Conservation (phyloP, 2,888 invertebrate species). For the Leuctra nigra region DNA sequence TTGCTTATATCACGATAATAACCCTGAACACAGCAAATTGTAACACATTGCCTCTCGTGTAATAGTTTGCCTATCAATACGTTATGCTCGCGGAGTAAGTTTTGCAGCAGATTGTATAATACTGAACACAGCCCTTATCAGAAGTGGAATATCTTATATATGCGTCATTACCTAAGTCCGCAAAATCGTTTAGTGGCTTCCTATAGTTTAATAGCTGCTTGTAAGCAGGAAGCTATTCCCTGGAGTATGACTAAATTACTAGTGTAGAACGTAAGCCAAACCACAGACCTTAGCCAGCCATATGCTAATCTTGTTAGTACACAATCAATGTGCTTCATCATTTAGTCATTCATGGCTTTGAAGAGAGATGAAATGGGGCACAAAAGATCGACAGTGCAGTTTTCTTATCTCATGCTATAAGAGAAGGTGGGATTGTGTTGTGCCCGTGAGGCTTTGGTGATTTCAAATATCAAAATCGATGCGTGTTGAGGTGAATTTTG, state of each 20-base stretch:
- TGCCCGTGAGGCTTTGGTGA: not conserved
- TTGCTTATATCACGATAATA: too few species aligned
- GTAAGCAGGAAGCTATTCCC: not conserved
- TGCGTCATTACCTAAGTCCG: constrained; percentile 17
- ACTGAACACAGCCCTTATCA: constrained; percentile 12
- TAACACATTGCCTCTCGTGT: too few species aligned
- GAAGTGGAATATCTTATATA: constrained; percentile 1
- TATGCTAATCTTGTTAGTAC: constrained; percentile 1
- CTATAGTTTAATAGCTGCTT: not conserved
- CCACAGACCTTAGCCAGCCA: not conserved
- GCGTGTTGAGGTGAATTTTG: not conserved
- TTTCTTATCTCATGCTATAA: not conserved
- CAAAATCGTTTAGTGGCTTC: constrained; percentile 17
- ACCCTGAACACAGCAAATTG: too few species aligned
- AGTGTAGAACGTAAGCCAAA: not conserved
- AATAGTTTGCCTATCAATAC: not conserved
- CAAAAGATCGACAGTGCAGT: too few species aligned
- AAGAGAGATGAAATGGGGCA: too few species aligned
- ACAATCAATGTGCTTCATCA: constrained; percentile 9
- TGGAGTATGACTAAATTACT: constrained; percentile 7
- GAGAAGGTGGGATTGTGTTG: not conserved
- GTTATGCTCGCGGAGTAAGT: not conserved
- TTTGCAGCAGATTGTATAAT: constrained; percentile 4
- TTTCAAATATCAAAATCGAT: not conserved
- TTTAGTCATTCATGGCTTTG: constrained; percentile 1